These are phyloP conservation scores for Lepidocyrtoides sp. DNA, from an alignment of 2,888 invertebrate species.

Conservation along the genomic window DNA sequence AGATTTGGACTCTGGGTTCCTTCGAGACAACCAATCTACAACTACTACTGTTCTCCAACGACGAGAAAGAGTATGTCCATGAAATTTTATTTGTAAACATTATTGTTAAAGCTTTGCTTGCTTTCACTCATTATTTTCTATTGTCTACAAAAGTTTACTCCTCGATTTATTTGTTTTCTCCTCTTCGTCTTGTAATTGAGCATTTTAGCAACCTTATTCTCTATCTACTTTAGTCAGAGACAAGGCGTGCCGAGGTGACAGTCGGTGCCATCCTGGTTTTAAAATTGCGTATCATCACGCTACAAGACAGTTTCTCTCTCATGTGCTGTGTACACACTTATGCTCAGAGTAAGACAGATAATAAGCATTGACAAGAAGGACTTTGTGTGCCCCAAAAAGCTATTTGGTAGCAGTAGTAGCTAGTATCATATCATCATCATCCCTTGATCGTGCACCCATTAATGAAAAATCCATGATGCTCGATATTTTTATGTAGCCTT, in stretches of 20 bases:
- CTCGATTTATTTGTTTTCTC: conserved; percentile 9
- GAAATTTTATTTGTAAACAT: conserved; percentile 75
- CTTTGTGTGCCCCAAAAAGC: conserved; percentile 44
- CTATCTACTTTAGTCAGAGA: conserved; percentile 35
- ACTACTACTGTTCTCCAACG: neutral
- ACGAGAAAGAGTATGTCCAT: conserved; percentile 72
- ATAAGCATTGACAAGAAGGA: neutral
- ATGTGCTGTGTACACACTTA: conserved; percentile 18
- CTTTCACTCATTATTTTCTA: conserved; percentile 40
- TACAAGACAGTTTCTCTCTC: conserved; percentile 65
- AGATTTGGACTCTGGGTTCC: conserved; percentile 22
- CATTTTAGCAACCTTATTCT: conserved; percentile 65
- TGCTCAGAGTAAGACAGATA: conserved; percentile 13
- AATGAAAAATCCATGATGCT: conserved; percentile 52
- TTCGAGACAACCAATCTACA: conserved; percentile 30
- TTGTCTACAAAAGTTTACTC: conserved; percentile 29
- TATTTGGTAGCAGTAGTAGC: neutral
- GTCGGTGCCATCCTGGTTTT: conserved; percentile 85
- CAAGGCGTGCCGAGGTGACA: conserved; percentile 82
- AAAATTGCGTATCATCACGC: conserved; percentile 84
- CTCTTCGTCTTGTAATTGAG: conserved; percentile 49
- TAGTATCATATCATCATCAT: conserved; percentile 16
- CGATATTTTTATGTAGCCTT: conserved; percentile 39
- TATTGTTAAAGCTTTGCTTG: conserved; percentile 50
- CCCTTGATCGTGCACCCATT: conserved; percentile 56